Evolutionary conservation across 2,797 vertebrate species (phyloP).

Genomic region (Momotus momota): DNA sequence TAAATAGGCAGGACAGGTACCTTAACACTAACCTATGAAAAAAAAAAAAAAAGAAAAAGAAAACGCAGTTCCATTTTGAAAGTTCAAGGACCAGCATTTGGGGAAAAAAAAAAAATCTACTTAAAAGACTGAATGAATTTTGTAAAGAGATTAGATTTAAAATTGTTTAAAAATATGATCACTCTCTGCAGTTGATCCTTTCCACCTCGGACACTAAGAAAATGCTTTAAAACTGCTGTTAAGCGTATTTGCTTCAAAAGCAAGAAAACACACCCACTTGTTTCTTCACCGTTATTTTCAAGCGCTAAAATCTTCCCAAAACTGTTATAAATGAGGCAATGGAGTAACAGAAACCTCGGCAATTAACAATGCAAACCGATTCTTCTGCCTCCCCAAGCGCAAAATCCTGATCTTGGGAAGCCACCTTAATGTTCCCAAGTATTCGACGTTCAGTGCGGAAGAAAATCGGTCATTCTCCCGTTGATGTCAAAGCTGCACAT

Average conservation of each 20-base stretch:
- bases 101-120: background rate
- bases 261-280: background rate
- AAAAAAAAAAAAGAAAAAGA: background rate
- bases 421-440: background rate
- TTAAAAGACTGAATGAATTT: background rate
- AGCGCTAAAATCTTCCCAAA: background rate
- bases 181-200: background rate
- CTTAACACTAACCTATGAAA: background rate
- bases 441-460: fast-evolving
- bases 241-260: background rate
- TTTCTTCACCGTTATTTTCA: slow-evolving; percentile 26
- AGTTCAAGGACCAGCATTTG: background rate
- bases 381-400: background rate
- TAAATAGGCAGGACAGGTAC: background rate
- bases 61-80: background rate
- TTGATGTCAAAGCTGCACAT: background rate
- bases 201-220: background rate
- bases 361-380: background rate
- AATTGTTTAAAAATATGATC: background rate
- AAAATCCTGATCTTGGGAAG: background rate
- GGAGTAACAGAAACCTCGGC: background rate
- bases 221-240: background rate
- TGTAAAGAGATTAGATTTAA: background rate
- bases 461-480: background rate
- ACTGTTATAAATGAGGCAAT: background rate